phyloP scores from a whole-genome alignment of 2,888 invertebrate genomes.

The Torymus tubicola region DNA sequence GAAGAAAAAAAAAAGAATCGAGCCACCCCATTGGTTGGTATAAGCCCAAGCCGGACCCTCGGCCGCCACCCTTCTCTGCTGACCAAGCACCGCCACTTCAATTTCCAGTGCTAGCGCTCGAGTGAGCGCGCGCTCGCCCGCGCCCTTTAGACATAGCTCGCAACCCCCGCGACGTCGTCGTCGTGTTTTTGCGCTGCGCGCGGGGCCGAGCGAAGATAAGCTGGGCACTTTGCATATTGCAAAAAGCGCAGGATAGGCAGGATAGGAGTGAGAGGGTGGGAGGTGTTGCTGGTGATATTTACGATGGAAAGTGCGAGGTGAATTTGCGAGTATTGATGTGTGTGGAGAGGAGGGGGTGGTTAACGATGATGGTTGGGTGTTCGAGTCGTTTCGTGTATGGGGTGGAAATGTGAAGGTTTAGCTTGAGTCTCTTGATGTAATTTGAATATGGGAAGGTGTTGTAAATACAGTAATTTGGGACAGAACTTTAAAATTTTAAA shows the following conservation, averaged over 20 bases:
- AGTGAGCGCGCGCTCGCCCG: constrained; percentile 53
- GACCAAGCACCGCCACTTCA: constrained; percentile 75
- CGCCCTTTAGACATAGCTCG: background rate
- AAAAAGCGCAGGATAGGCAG: constrained; percentile 46
- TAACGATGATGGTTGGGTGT: too few species aligned
- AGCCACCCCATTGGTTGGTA: constrained; percentile 69
- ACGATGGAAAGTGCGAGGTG: constrained; percentile 16
- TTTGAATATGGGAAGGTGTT: too few species aligned
- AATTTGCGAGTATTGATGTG: background rate
- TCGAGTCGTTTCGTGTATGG: too few species aligned
- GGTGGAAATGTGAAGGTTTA: too few species aligned
- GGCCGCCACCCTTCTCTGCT: constrained; percentile 71
- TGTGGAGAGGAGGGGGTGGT: too few species aligned
- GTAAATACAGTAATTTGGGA: too few species aligned
- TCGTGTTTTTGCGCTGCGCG: constrained; percentile 50
- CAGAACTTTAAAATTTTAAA: too few species aligned
- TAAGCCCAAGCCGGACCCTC: constrained; percentile 68
- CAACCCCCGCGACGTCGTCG: background rate
- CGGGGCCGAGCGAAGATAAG: constrained; percentile 44
- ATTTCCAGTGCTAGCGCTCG: constrained; percentile 65
- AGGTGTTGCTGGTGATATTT: constrained; percentile 28
- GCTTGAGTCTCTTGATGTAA: too few species aligned
- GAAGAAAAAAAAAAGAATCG: constrained; percentile 67
- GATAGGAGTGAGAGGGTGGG: too few species aligned
- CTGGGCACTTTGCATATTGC: constrained; percentile 58